Evolutionary conservation across 2,888 invertebrate genomes (phyloP).

Genomic region (Boloria euphrosyne): DNA sequence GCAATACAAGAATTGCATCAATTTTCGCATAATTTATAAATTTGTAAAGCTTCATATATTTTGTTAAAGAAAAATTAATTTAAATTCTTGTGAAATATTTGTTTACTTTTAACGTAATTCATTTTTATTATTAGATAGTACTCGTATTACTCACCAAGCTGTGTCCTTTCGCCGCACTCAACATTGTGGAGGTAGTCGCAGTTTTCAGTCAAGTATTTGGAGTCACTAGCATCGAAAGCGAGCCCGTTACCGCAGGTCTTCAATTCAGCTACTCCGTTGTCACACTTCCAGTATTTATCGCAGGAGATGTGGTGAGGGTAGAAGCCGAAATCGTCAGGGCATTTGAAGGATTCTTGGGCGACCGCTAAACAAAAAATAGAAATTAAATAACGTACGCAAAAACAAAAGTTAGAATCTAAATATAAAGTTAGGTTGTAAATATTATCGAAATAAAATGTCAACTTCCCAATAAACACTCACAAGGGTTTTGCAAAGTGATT

Average conservation of each 20-base stretch:
- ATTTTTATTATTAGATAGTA: background rate
- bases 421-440: background rate
- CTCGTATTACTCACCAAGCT: conserved; percentile 85
- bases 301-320: conserved; percentile 94
- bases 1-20: conserved; percentile 22
- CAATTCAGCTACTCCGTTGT: conserved; percentile 92
- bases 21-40: conserved; percentile 27
- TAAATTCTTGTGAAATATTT: too few relatives aligned
- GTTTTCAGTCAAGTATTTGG: conserved; percentile 95
- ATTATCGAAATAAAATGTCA: too few relatives aligned
- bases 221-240: conserved; percentile 94
- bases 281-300: conserved; percentile 98
- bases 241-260: conserved; percentile 97
- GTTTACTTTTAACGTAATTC: background rate
- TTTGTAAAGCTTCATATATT: conserved; percentile 3
- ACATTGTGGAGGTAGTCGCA: conserved; percentile 98
- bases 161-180: conserved; percentile 93
- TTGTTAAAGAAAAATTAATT: too few relatives aligned
- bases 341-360: conserved; percentile 93
- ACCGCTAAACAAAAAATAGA: conserved; percentile 78
- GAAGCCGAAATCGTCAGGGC: conserved; percentile 96
- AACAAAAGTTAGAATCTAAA: background rate
- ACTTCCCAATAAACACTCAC: background rate
- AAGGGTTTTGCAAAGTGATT: conserved; percentile 43
- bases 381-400: background rate